phyloP scores from a whole-genome alignment of 23 tunicate species.

The Styela clava region DNA sequence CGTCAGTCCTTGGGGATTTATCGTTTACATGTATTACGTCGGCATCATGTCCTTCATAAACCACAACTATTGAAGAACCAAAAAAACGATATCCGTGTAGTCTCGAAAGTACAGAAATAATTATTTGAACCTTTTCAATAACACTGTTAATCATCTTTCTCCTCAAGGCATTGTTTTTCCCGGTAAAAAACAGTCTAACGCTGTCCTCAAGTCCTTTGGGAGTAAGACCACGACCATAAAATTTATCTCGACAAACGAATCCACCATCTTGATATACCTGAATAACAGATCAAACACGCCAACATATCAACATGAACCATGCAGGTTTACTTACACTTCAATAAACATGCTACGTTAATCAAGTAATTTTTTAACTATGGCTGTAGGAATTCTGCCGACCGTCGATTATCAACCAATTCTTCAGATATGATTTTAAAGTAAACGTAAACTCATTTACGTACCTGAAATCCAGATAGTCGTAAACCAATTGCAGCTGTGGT shows the following conservation, averaged over 20 bases:
- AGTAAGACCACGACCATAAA: constrained; percentile 75
- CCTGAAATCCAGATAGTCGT: constrained; percentile 52
- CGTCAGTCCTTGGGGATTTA: constrained; percentile 7
- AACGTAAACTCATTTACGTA: too few species aligned
- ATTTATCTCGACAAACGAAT: constrained; percentile 81
- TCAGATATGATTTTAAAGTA: too few species aligned
- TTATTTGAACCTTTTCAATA: constrained; percentile 35
- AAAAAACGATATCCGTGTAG: constrained; percentile 63
- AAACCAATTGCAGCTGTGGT: constrained; percentile 43
- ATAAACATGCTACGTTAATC: too few species aligned
- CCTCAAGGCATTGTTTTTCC: constrained; percentile 6
- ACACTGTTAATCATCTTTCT: constrained; percentile 41
- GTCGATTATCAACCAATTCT: too few species aligned
- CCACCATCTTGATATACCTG: constrained; percentile 72
- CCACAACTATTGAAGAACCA: constrained; percentile 59
- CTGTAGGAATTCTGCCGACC: too few species aligned
- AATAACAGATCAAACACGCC: too few species aligned
- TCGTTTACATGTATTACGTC: background rate
- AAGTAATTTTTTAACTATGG: too few species aligned
- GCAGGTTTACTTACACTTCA: too few species aligned
- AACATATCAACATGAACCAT: too few species aligned
- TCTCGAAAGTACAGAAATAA: constrained; percentile 29
- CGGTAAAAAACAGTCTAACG: constrained; percentile 56
- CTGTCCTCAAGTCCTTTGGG: constrained; percentile 60
- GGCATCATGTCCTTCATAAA: constrained; percentile 49